Base-by-base conservation (phyloP, 2,888 invertebrate genomes). In the Cantharis flavilabris region DNA sequence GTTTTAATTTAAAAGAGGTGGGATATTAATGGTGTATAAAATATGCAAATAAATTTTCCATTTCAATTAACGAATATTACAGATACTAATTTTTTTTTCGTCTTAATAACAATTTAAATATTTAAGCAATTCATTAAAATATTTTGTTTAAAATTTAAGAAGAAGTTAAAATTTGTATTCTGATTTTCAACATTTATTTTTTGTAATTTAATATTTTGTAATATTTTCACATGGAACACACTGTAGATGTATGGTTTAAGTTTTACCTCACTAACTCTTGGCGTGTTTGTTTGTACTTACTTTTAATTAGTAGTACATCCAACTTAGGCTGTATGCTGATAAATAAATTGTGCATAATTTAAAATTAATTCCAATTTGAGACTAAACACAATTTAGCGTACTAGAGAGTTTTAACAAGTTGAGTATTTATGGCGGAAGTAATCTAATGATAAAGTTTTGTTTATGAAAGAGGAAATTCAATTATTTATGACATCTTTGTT, bases 371-470 rank as follows among this genome's bases (percentile, higher is more conserved):
- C 69, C 72, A 26, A 69, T 71, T 70, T n/a, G 62, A 72, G 75
- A 70, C 75, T 67, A 75, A 75, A 75, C 72, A 69, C 72, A 76
- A 76, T 76, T 76, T 72, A 28, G 72, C 76, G 72, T 72, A 76
- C 62, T 23, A 28, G 63, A 62, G 72, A 76, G 76, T 76, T 76
- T 70, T 70, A 73, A 70, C 64, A 65, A 70, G 72, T 30, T 62
- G 5, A 49, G 30, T 76, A 73, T 76, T 76, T 76, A 76, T 76
- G 63, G 72, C 49, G n/a, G 33, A 76, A 76, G 72, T 73, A 73
- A 73, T 76, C 70, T 76, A 76, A 70, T 64, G 73, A 72, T 76
- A 73, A 73, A 76, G 69, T 76, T 76, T 65, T 33, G 63, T 65
- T 70, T 70, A 70, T 72, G 69, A 65, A 73, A 70, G 33, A n/a